A percentile compares a stretch with the other conserved stretches of the same genome.
Evolutionary conservation across 2,797 vertebrate genomes (phyloP).

Genomic region (Diceros bicornis): DNA sequence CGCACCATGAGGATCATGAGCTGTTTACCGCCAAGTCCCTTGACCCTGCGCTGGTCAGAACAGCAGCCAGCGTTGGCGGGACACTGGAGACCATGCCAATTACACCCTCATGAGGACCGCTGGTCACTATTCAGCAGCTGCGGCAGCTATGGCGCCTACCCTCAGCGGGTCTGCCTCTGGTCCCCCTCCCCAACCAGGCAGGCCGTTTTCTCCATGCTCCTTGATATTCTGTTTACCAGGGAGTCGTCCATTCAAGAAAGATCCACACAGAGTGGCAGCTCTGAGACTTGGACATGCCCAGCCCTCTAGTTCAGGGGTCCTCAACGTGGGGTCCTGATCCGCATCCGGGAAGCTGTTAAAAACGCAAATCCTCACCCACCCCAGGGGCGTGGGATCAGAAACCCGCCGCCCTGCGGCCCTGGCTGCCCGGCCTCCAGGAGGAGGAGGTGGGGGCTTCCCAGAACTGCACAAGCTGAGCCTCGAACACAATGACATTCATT

Average conservation of each 20-base stretch:
- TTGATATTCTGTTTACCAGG: fast-evolving
- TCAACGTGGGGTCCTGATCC: neutral
- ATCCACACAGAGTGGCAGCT: neutral
- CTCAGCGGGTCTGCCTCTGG: no score
- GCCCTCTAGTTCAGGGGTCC: neutral
- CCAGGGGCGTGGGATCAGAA: fast-evolving
- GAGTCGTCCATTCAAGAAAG: neutral
- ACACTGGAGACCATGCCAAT: neutral
- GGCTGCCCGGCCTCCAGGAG: neutral
- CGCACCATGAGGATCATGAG: fast-evolving
- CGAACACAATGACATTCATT: neutral
- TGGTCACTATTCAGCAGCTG: neutral
- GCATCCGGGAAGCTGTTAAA: neutral
- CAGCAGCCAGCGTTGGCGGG: neutral
- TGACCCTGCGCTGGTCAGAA: neutral
- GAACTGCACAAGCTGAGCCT: neutral
- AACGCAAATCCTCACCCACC: fast-evolving
- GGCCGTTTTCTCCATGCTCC: fast-evolving
- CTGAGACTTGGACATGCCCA: neutral
- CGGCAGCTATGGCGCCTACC: neutral
- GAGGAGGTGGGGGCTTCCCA: neutral
- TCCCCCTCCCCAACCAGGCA: neutral
- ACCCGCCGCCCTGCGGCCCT: no score
- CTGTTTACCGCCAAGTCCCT: neutral
- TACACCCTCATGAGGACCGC: neutral